Conservation (phyloP, 2,888 invertebrate genomes). For the Eubasilissa splendida region DNA sequence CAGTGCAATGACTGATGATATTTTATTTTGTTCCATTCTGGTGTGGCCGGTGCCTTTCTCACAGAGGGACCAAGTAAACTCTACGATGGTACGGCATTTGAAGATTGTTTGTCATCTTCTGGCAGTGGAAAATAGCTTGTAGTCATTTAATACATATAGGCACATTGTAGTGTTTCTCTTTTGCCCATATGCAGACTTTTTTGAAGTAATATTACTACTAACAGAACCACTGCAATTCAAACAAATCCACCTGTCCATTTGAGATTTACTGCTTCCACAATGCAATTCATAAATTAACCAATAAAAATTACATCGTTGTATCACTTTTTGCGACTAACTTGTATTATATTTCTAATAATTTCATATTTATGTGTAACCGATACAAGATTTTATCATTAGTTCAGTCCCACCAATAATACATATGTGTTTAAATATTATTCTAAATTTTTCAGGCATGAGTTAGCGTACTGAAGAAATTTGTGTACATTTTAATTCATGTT, state of each 20-base stretch:
- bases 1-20: slow-evolving; percentile 42
- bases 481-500: too few relatives aligned
- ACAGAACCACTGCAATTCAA: neutral
- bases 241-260: neutral
- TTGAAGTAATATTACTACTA: neutral
- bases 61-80: slow-evolving; percentile 71
- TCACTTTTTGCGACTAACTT: neutral
- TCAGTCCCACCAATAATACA: too few relatives aligned
- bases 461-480: too few relatives aligned
- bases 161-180: slow-evolving; percentile 24
- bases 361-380: too few relatives aligned
- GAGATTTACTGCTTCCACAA: neutral
- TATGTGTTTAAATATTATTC: too few relatives aligned
- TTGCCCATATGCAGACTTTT: slow-evolving; percentile 29
- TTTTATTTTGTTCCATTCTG: slow-evolving; percentile 56
- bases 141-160: slow-evolving; percentile 4
- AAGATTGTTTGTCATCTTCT: slow-evolving; percentile 57
- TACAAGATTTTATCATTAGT: neutral
- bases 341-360: neutral
- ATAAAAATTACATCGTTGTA: neutral
- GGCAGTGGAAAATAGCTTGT: slow-evolving; percentile 39
- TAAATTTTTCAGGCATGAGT: too few relatives aligned
- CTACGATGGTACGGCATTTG: slow-evolving; percentile 72
- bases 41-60: slow-evolving; percentile 48
- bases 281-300: too few relatives aligned